These are phyloP conservation scores for Grus americana DNA, from an alignment of 2,113 vertebrate species.

Conservation along the genomic window DNA sequence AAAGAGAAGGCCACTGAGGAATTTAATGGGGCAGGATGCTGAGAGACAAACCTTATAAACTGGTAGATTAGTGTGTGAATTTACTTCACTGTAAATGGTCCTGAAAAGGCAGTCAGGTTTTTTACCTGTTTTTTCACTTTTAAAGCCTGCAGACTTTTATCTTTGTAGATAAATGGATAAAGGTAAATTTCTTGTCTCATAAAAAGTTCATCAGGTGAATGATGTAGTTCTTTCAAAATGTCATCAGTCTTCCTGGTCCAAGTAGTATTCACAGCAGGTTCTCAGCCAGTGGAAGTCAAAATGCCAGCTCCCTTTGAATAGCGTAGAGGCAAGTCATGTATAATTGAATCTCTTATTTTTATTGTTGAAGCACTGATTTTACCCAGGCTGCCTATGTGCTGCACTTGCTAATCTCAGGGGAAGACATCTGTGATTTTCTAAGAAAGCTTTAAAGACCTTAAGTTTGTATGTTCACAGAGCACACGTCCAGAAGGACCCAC, in stretches of 20 bases:
- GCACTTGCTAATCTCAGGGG: neutral
- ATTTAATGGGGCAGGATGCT: neutral
- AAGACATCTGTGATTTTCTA: neutral
- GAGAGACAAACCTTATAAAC: neutral
- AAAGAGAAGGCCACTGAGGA: neutral
- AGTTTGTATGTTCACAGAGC: neutral
- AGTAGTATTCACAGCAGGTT: slow-evolving; percentile 5
- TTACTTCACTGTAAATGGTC: neutral
- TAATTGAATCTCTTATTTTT: slow-evolving; percentile 31
- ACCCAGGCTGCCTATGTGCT: neutral
- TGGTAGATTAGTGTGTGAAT: neutral
- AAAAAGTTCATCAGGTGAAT: slow-evolving; percentile 39
- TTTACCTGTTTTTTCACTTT: neutral
- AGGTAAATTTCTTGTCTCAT: slow-evolving; percentile 33
- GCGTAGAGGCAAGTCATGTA: neutral
- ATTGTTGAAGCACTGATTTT: slow-evolving; percentile 10
- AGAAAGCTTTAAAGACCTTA: neutral
- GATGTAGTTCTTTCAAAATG: slow-evolving; percentile 38
- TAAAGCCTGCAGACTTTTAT: neutral
- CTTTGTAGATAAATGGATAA: neutral
- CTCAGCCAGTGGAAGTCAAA: slow-evolving; percentile 12
- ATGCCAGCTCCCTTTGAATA: slow-evolving; percentile 5
- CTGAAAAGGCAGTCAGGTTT: neutral
- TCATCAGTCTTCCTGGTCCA: slow-evolving; percentile 18
- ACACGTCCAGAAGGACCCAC: neutral